A percentile compares a stretch with the other conserved stretches of the same genome.
phyloP scores from a whole-genome alignment of 1,140 invertebrate species.

The Helicoverpa zea region DNA sequence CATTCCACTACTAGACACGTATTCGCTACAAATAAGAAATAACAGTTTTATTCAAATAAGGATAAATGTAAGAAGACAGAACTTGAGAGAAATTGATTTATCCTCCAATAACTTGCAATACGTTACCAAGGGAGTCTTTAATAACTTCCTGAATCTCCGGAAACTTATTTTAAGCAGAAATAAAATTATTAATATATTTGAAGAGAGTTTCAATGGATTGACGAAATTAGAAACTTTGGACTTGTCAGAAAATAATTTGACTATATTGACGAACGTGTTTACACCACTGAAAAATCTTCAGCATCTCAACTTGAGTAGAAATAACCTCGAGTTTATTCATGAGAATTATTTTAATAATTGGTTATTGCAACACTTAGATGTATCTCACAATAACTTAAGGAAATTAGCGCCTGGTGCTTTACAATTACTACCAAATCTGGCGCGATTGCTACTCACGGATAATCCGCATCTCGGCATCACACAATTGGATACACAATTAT shows the following conservation, averaged over 20 bases:
- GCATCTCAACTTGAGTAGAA: conserved; percentile 91
- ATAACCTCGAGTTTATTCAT: conserved; percentile 90
- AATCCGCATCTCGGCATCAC: conserved; percentile 89
- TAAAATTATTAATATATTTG: conserved; percentile 73
- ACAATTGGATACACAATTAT: conserved; percentile 88
- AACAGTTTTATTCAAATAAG: conserved; percentile 76
- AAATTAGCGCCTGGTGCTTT: conserved; percentile 91
- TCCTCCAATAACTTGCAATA: conserved; percentile 80
- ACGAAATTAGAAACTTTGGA: conserved; percentile 87
- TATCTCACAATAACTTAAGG: conserved; percentile 92
- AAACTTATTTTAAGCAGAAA: conserved; percentile 82
- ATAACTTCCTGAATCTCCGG: conserved; percentile 75
- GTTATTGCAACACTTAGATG: conserved; percentile 92
- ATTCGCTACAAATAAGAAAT: conserved; percentile 75
- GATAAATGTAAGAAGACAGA: conserved; percentile 68
- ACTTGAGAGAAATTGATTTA: conserved; percentile 80
- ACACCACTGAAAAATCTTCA: conserved; percentile 88
- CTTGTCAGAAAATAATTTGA: conserved; percentile 88
- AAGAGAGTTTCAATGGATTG: conserved; percentile 85
- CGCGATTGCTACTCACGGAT: conserved; percentile 91
- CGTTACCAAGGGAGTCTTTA: conserved; percentile 76
- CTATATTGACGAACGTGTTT: conserved; percentile 88
- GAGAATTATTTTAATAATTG: conserved; percentile 86
- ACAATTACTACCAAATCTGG: conserved; percentile 91
- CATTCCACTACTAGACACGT: conserved; percentile 71